Base-by-base conservation (phyloP, 2,888 invertebrate species). In the Octodonta nipae region DNA sequence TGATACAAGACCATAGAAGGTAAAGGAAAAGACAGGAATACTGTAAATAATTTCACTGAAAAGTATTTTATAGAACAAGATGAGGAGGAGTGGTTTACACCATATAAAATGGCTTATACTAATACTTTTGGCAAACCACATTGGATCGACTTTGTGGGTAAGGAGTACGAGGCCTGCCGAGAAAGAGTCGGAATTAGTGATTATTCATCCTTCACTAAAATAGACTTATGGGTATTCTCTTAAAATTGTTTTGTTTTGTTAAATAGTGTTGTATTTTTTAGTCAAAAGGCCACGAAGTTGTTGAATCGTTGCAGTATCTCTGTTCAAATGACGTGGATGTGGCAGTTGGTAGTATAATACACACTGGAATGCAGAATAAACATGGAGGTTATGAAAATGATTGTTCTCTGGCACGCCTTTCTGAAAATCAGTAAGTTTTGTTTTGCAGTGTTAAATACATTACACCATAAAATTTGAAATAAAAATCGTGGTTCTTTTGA, bases 351-450 rank as follows among this genome's bases (percentile, higher is more conserved):
- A 79, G 84, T 50, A 87, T 95, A 43, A 88, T 93, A 38, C 95
- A 95, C 60, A 93, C 93, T 0, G 96, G 96, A 41, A 93, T 96
- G 93, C 93, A 95, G 63, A 95, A 96, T 63, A 67, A 73, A 40
- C 70, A 74, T 6, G 96, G 96, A 2, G 96, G 96, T 8, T 96
- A 95, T 58, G 95, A 96, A 64, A 96, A 96, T 55, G 96, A 96
- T 62, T 95, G 95, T 65, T 93, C 92, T 38, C 65, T 96, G 32
- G 89, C 88, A 3, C 70, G 95, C 35, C 71, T 93, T 16, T 71
- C 84, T 0, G 78, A 83, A 36, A 84, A 88, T 62, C 84, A 87
- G 92, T 92, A 61, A 66, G 73, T n/a, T n/a, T n/a, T n/a, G n/a
- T n/a, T n/a, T n/a, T n/a, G n/a, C n/a, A n/a, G n/a, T n/a, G n/a